These are phyloP conservation scores for Pogonophryne albipinna DNA, from an alignment of 2,797 vertebrate species.

Conservation along the genomic window DNA sequence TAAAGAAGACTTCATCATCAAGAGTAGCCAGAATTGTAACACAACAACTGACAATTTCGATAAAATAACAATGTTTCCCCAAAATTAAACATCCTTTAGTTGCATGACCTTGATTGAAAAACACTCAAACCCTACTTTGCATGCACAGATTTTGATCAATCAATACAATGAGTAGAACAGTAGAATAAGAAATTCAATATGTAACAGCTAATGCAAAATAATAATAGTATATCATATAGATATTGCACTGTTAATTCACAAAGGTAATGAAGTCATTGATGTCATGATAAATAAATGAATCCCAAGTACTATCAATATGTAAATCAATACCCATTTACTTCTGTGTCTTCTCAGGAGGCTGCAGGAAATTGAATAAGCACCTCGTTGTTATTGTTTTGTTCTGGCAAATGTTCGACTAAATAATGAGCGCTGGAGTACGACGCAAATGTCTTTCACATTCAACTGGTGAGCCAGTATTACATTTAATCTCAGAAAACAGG, in stretches of 20 bases:
- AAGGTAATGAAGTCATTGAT: background rate
- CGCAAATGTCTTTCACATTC: background rate
- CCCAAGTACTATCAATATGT: slow-evolving; percentile 3
- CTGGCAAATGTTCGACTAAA: background rate
- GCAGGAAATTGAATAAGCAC: background rate
- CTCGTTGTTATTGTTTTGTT: background rate
- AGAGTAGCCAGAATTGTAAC: background rate
- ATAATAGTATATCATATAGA: background rate
- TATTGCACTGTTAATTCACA: background rate
- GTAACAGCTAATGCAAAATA: slow-evolving; percentile 3
- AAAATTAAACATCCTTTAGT: background rate
- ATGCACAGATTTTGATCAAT: background rate
- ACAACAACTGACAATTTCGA: background rate
- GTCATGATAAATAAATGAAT: background rate
- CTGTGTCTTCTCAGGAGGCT: background rate
- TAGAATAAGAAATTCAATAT: background rate
- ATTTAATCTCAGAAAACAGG: background rate
- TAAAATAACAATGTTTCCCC: background rate
- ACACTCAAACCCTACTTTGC: background rate
- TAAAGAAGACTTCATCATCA: slow-evolving; percentile 19
- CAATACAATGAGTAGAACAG: background rate
- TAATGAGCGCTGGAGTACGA: background rate
- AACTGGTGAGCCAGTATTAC: background rate
- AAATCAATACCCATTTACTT: slow-evolving; percentile 12
- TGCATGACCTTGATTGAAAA: background rate